A percentile compares a stretch with the other conserved stretches of the same genome.
These are phyloP conservation scores for Lepisosteus oculatus DNA, from an alignment of 2,113 vertebrate species.

Conservation along the genomic window DNA sequence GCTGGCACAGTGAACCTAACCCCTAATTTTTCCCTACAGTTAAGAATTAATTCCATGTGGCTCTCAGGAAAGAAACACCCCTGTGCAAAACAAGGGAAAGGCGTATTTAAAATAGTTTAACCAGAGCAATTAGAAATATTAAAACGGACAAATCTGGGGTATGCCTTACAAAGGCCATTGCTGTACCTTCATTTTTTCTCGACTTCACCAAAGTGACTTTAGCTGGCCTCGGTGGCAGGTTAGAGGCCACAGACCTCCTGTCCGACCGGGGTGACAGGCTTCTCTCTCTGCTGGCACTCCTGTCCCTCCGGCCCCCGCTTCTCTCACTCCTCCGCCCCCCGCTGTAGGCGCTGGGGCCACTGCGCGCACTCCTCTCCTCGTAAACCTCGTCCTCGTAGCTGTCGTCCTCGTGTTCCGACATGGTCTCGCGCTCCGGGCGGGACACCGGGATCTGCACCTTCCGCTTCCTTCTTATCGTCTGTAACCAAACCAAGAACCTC, in stretches of 20 bases:
- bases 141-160: no score
- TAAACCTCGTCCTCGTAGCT: slow-evolving; percentile 91
- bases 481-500: slow-evolving; percentile 18
- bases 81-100: no score
- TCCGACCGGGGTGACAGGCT: slow-evolving; percentile 90
- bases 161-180: no score
- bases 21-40: no score
- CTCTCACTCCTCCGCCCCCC: slow-evolving; percentile 68
- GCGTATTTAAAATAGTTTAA: no score
- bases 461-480: slow-evolving; percentile 96
- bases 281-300: slow-evolving; percentile 86
- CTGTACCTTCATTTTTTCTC: slow-evolving; percentile 92
- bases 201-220: slow-evolving; percentile 97
- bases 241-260: slow-evolving; percentile 82
- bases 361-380: slow-evolving; percentile 74
- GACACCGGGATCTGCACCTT: slow-evolving; percentile 90
- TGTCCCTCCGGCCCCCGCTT: slow-evolving; percentile 71
- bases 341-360: slow-evolving; percentile 62
- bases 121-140: no score
- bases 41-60: no score
- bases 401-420: slow-evolving; percentile 90
- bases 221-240: slow-evolving; percentile 86
- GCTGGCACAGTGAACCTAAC: no score
- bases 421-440: slow-evolving; percentile 81
- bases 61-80: no score